Conservation (phyloP, 2,113 vertebrate species). For the Hippolais icterina region DNA sequence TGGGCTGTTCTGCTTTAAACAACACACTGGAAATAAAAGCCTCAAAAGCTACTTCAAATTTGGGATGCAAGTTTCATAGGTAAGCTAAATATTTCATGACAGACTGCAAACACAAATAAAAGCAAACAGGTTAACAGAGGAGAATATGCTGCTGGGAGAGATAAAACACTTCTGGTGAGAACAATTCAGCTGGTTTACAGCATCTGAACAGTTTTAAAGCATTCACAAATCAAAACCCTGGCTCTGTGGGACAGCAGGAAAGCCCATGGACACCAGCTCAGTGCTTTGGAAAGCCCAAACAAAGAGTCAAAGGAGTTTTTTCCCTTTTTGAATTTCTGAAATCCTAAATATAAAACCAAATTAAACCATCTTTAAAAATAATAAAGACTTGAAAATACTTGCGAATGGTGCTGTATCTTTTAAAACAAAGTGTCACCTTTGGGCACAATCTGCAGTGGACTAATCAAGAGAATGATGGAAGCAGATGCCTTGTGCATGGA, state of each 20-base stretch:
- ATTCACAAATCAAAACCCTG: background rate
- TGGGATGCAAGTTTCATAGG: conserved; percentile 82
- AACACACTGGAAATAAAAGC: conserved; percentile 82
- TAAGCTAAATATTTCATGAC: conserved; percentile 81
- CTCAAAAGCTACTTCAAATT: conserved; percentile 83
- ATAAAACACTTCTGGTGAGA: conserved; percentile 43
- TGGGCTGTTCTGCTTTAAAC: conserved; percentile 80
- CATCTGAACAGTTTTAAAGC: background rate
- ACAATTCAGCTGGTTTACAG: conserved; percentile 4
- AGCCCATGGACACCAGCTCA: background rate
- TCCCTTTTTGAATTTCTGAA: background rate
- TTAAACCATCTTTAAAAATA: background rate
- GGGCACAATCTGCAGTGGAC: background rate
- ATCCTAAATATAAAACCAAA: background rate
- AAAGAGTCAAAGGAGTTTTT: background rate
- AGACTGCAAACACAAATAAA: conserved; percentile 82
- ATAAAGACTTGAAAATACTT: background rate
- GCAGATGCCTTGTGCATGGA: background rate
- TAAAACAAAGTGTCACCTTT: background rate
- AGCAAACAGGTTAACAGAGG: conserved; percentile 75
- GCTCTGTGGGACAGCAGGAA: background rate
- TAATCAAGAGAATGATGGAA: background rate
- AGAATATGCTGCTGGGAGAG: conserved; percentile 47
- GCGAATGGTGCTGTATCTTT: background rate
- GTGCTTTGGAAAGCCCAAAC: background rate